These are phyloP conservation scores for Saimiri boliviensis DNA, from an alignment of 2,113 vertebrate species.

Conservation along the genomic window DNA sequence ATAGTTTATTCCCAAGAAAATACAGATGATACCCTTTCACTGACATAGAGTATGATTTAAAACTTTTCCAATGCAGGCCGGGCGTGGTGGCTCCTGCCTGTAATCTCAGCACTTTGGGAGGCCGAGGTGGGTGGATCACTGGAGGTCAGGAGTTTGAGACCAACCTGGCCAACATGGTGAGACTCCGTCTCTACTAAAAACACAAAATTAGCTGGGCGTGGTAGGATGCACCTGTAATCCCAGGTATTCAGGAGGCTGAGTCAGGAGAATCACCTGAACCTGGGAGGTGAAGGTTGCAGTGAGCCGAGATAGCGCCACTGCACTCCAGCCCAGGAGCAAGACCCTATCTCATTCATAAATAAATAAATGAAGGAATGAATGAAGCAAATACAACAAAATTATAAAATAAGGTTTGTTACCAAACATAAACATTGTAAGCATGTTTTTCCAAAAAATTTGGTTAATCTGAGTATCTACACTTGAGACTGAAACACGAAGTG, in stretches of 20 bases:
- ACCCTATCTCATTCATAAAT: not conserved
- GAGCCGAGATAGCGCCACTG: fast-evolving
- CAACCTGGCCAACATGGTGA: no score
- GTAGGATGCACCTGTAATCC: no score
- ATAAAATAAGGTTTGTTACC: not conserved
- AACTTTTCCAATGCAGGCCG: not conserved
- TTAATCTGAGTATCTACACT: not conserved
- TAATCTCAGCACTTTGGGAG: no score
- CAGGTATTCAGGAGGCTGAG: no score
- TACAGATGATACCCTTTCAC: not conserved
- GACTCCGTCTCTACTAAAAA: not conserved
- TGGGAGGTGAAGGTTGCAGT: no score
- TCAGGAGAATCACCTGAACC: no score
- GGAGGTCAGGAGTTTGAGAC: no score
- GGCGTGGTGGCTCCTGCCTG: no score
- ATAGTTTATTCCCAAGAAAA: not conserved
- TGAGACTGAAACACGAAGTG: not conserved
- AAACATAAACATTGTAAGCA: not conserved
- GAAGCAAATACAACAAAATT: not conserved
- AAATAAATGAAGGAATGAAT: not conserved
- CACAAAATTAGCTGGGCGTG: not conserved
- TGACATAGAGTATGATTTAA: not conserved
- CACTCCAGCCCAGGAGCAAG: no score
- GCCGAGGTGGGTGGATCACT: no score
- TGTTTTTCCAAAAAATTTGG: not conserved